phyloP scores from a whole-genome alignment of 2,797 vertebrate genomes.

The Argentina silus region DNA sequence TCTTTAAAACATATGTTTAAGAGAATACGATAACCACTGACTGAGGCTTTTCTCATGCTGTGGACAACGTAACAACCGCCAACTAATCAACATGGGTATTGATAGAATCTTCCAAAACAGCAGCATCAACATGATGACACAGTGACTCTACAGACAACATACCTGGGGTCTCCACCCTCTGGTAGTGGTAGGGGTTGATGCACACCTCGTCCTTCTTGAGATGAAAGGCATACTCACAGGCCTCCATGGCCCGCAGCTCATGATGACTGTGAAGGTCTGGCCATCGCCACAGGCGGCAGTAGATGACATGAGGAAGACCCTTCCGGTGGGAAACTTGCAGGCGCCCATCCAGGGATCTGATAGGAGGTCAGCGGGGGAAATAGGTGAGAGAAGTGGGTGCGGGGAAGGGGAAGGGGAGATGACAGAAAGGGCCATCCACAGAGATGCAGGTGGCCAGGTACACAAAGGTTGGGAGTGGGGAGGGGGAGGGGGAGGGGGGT shows the following conservation, averaged over 20 bases:
- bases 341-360: constrained; percentile 94
- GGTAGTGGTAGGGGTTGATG: constrained; percentile 99
- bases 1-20: too few relatives aligned
- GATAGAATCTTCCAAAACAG: too few relatives aligned
- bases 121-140: not conserved
- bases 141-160: constrained; percentile 29
- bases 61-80: too few relatives aligned
- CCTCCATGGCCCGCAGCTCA: constrained; percentile 98
- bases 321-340: constrained; percentile 98
- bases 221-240: constrained; percentile 99
- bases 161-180: constrained; percentile 99
- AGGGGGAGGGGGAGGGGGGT: constrained; percentile 20
- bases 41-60: too few relatives aligned
- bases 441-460: constrained; percentile 29
- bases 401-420: constrained; percentile 5
- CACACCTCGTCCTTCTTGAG: constrained; percentile 99
- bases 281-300: constrained; percentile 98
- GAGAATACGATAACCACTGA: too few relatives aligned
- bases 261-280: constrained; percentile 99
- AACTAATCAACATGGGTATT: too few relatives aligned
- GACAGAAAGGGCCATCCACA: not conserved
- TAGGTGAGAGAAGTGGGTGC: constrained; percentile 26
- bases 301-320: constrained; percentile 96
- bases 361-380: constrained; percentile 40
- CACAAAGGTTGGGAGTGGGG: not conserved